These are phyloP conservation scores for Carassius auratus DNA, from an alignment of 2,113 vertebrate species.

Conservation along the genomic window DNA sequence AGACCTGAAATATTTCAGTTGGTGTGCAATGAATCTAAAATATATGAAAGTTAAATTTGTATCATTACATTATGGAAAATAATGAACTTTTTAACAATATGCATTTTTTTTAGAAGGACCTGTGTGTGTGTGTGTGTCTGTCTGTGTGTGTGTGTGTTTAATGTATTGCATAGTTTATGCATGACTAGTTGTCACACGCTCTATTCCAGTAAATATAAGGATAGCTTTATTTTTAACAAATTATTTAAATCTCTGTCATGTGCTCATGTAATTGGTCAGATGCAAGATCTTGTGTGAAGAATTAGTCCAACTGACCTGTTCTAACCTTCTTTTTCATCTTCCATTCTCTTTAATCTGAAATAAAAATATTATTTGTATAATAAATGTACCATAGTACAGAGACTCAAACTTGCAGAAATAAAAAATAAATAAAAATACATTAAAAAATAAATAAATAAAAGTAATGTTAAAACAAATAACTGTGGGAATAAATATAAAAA, in stretches of 20 bases:
- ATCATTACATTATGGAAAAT: too few relatives aligned
- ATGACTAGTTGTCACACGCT: background rate
- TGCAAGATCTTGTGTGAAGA: slow-evolving; percentile 42
- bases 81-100: too few relatives aligned
- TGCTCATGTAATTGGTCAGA: slow-evolving; percentile 59
- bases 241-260: slow-evolving; percentile 49
- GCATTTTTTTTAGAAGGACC: too few relatives aligned
- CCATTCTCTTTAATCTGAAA: background rate
- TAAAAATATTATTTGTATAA: background rate
- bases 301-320: background rate
- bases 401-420: background rate
- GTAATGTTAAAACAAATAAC: background rate
- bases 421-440: background rate
- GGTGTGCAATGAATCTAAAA: too few relatives aligned
- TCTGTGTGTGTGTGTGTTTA: too few relatives aligned
- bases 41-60: too few relatives aligned
- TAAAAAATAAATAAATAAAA: background rate
- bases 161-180: too few relatives aligned
- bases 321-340: background rate
- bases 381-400: background rate
- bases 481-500: background rate
- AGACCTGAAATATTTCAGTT: too few relatives aligned
- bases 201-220: background rate
- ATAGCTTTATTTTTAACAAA: background rate
- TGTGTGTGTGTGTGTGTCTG: too few relatives aligned